phyloP scores from a whole-genome alignment of 2,797 vertebrate species.

The Sebastes cheni region DNA sequence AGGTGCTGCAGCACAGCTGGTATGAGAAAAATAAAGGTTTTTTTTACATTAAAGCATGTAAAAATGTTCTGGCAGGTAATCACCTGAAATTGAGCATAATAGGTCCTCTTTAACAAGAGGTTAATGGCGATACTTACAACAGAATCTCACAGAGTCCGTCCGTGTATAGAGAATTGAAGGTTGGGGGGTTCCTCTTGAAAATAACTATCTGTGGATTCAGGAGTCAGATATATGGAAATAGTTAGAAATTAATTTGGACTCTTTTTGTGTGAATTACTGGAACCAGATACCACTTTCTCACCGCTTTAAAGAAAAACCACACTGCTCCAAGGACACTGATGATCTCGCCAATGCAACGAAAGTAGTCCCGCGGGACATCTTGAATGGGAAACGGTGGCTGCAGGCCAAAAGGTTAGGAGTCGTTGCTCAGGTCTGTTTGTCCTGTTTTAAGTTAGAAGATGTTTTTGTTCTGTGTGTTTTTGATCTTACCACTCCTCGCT shows the following conservation, averaged over 20 bases:
- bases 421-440: background rate
- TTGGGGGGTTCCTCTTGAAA: slow-evolving; percentile 82
- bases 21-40: background rate
- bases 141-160: slow-evolving; percentile 90
- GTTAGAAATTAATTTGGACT: background rate
- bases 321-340: slow-evolving; percentile 84
- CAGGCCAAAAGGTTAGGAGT: background rate
- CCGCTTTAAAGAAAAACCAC: slow-evolving; percentile 89
- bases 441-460: background rate
- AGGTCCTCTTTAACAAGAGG: background rate
- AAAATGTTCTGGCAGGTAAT: background rate
- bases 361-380: slow-evolving; percentile 67
- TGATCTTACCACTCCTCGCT: slow-evolving; percentile 77
- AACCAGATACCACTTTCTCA: slow-evolving; percentile 66
- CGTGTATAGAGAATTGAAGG: slow-evolving; percentile 81
- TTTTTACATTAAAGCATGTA: background rate
- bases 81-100: background rate
- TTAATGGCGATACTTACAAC: slow-evolving; percentile 77
- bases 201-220: slow-evolving; percentile 77
- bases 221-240: background rate
- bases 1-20: too few relatives aligned
- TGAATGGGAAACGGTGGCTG: slow-evolving; percentile 80
- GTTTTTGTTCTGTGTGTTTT: background rate
- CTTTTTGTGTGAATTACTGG: background rate
- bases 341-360: slow-evolving; percentile 83